Evolutionary conservation across 2,113 vertebrate genomes (phyloP), one percentile per base, ranked within the genome.

Genomic region (Anser brachyrhynchus): DNA sequence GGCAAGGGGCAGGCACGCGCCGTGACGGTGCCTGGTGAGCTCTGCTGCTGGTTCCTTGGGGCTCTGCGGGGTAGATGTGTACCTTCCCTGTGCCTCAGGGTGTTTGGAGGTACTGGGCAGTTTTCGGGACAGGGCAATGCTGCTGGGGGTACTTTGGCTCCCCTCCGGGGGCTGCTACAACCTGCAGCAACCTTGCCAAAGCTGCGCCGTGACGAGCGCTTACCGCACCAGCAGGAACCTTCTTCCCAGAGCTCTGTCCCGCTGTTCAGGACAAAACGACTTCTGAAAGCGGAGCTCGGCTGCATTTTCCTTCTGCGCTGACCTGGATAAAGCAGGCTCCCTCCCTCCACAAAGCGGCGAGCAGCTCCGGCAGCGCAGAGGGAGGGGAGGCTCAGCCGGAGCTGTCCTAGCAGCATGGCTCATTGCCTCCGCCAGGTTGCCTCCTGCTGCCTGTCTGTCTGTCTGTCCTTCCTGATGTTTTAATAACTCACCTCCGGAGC

Each of bases 81-180:
- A 10, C 58, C 39, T 14, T 39, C 49, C 37, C 49, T 8, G 22
- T 13, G 79, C 26, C 33, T 18, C 0, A 3, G 55, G 59, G 35
- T 62, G 23, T 37, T 55, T 0, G 0, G 6, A 43, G 59, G 37
- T 26, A 2, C 62, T 2, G 44, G n/a, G n/a, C 3, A 1, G 20
- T 67, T 8, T 41, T 11, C 31, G 75, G n/a, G 51, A 11, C 19
- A n/a, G 37, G 12, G 62, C 29, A 22, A 17, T 3, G 33, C 21
- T 2, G 1, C 13, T 1, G 0, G 18, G 23, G 21, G 3, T 1
- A 2, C 25, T 12, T 11, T 3, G 20, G 10, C 15, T 31, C 35
- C 39, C 7, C 28, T 2, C 31, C 3, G 58, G 8, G 0, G 39
- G 31, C 74, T 76, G 44, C 46, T 61, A 23, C 21, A 33, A 9